Base-by-base conservation (phyloP, 2,113 vertebrate species). In the Syrrhaptes paradoxus region DNA sequence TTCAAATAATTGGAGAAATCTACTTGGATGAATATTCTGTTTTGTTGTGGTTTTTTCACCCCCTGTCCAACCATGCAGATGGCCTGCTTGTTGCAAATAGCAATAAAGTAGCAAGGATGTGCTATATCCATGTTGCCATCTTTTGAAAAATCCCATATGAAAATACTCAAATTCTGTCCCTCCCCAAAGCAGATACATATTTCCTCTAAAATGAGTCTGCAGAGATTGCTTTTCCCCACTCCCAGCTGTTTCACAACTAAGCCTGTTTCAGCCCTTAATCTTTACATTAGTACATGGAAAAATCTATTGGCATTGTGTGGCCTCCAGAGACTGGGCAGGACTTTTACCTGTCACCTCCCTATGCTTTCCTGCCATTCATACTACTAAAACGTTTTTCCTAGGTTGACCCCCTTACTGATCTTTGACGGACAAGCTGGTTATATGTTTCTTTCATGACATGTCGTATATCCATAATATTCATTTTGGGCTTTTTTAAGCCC, bases 161-260 rank as follows among this genome's bases (percentile, higher is more conserved):
- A 91, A 67, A 57, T n/a, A n/a, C 5, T 58, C 24, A n/a, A 32
- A 34, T n/a, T 54, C 20, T 80, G 49, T 48, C 45, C 11, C 7
- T 31, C 31, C 17, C 17, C 6, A 14, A 34, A 76, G 63, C 6
- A 52, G 24, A 8, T 80, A 8, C 0, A 0, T 49, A 7, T 78
- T 91, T 85, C 17, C 13, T 87, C 32, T 54, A 32, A 65, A 77
- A 28, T 41, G 26, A 75, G 11, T 43, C 43, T 74, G n/a, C 52
- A 51, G 34, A 43, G 8, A 32, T 46, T 62, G 16, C 11, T 88
- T 67, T 92, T 92, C 32, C 24, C 38, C 22, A 20, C 18, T 49
- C 24, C n/a, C n/a, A 74, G 8, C n/a, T 73, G 11, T 57, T 93
- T 71, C n/a, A 55, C 6, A 67, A 82, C 21, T 38, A 62, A 54